phyloP scores from a whole-genome alignment of 2,888 invertebrate species.

The Heliothis peltigera region DNA sequence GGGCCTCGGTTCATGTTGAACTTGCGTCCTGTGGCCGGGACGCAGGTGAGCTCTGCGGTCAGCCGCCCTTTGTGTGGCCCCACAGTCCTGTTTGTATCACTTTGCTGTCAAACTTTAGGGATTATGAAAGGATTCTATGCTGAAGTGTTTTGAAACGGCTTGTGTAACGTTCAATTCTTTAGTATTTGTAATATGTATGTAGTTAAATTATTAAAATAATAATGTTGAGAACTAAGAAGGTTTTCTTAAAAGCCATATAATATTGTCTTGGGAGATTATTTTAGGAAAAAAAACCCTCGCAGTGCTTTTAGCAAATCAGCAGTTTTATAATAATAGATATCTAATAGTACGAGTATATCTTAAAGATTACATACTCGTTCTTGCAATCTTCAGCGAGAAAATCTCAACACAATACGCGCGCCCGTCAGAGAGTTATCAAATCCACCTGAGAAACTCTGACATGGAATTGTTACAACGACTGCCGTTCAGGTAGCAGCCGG shows the following conservation, averaged over 20 bases:
- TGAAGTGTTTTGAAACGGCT: conserved; percentile 12
- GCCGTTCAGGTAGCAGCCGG: neutral
- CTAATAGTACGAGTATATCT: no score
- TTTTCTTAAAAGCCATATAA: no score
- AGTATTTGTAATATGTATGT: no score
- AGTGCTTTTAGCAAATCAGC: no score
- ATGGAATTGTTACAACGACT: neutral
- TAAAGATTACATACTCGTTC: no score
- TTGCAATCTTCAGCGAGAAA: no score
- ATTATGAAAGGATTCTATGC: conserved; percentile 25
- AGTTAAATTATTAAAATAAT: no score
- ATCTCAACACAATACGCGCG: no score
- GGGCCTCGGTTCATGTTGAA: conserved; percentile 38
- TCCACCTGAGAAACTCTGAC: neutral
- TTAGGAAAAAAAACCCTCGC: no score
- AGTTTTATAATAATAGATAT: no score
- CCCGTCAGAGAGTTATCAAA: neutral
- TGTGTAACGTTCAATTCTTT: neutral
- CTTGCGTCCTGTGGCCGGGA: conserved; percentile 48
- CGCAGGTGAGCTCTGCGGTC: conserved; percentile 52
- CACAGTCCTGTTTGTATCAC: conserved; percentile 27
- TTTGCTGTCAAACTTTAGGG: conserved; percentile 45
- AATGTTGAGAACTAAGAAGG: no score
- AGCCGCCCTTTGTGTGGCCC: conserved; percentile 31
- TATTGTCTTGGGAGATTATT: no score